phyloP scores from a whole-genome alignment of 2,797 vertebrate species.

The Cyclopterus lumpus region DNA sequence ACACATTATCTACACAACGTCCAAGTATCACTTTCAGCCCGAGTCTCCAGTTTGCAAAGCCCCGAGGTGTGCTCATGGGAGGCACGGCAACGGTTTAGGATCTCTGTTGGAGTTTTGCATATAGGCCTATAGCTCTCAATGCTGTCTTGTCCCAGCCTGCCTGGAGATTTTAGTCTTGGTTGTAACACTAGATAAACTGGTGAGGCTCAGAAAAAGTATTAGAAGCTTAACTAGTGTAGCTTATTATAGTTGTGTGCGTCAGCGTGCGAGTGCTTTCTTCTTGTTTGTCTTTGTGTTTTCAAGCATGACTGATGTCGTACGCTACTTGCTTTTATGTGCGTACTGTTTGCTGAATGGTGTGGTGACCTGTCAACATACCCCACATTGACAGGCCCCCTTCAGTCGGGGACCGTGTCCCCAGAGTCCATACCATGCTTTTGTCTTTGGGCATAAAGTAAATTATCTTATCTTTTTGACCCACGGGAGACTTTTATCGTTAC shows the following conservation, averaged over 20 bases:
- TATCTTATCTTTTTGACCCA: conserved; percentile 28
- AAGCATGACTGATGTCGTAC: conserved; percentile 34
- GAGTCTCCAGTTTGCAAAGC: conserved; percentile 49
- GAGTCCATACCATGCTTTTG: conserved; percentile 1
- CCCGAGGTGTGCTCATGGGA: conserved; percentile 38
- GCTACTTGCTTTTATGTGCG: conserved; percentile 45
- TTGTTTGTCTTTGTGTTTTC: conserved; percentile 44
- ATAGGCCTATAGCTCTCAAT: conserved; percentile 7
- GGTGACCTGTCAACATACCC: conserved; percentile 51
- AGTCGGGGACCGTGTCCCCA: conserved; percentile 35
- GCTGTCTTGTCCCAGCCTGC: conserved; percentile 60
- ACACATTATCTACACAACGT: conserved; percentile 28
- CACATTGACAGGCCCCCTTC: conserved; percentile 6
- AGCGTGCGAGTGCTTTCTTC: conserved; percentile 16
- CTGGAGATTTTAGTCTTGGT: conserved; percentile 49
- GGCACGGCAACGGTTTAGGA: conserved; percentile 31
- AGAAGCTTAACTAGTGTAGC: conserved; percentile 29
- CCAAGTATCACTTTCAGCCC: conserved; percentile 42
- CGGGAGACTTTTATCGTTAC: background rate
- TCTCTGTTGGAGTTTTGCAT: conserved; percentile 50
- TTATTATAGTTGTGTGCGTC: conserved; percentile 24
- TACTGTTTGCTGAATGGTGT: conserved; percentile 54
- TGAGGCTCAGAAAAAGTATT: conserved; percentile 30
- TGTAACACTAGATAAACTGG: conserved; percentile 46
- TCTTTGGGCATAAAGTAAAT: conserved; percentile 24